Base-by-base conservation (phyloP, 2,888 invertebrate species). In the Ophraella communa region DNA sequence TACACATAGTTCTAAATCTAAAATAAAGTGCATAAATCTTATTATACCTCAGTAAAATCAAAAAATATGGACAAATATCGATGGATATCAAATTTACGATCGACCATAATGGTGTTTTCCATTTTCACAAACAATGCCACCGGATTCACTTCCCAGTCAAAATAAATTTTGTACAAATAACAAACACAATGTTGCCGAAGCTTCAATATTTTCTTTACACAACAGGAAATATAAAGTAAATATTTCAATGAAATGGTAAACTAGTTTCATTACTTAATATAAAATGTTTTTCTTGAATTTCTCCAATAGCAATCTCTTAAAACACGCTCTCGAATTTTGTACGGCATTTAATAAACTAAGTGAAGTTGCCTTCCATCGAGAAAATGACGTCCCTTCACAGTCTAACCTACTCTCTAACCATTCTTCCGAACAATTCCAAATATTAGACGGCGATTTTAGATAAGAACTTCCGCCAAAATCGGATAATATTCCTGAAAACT, bases 101-200 rank as follows among this genome's bases (percentile, higher is more conserved):
- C 63, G 51, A 59, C 68, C 73, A 72, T 73, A 71, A 72, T 65
- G 71, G 71, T 70, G 70, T 68, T 67, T 62, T 64, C 65, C 63
- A 64, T 61, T 59, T 66, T 23, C 49, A 73, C 68, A 71, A 73
- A 70, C 71, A 72, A 71, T 73, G 71, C 70, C 67, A 71, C 67
- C 63, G 71, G 64, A 45, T 45, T 45, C 11, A n/a, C 35, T 35
- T n/a, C 30, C 11, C 10, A 10, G 11, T 30, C n/a, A n/a, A n/a
- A n/a, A n/a, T n/a, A n/a, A n/a, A n/a, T 35, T 35, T 35, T 35
- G n/a, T 35, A n/a, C n/a, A 3, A 35, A n/a, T n/a, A 35, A 33
- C 10, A 35, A n/a, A 35, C 11, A n/a, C 11, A 11, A n/a, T n/a
- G n/a, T n/a, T n/a, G n/a, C n/a, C n/a, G n/a, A n/a, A n/a, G n/a